Base-by-base conservation (phyloP, 2,797 vertebrate species). In the Staurois parvus region DNA sequence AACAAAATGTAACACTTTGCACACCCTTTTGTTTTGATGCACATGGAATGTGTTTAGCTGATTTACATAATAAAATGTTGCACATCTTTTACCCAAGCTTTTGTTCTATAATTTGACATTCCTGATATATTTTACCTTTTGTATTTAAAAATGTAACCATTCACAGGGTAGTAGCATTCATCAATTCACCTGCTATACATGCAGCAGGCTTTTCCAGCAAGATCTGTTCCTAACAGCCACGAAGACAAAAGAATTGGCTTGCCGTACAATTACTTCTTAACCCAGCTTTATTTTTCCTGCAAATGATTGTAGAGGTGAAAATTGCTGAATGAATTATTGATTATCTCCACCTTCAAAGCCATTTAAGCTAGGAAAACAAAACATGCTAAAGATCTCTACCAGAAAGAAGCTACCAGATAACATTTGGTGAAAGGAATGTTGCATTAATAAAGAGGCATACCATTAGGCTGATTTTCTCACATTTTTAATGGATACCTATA, bases 231-330 rank as follows among this genome's bases (percentile, higher is more conserved):
- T 48, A 48, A 48, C 45, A 48, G 52, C 29, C 29, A 5, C 2
- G 9, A 24, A 64, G 26, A 59, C 13, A 32, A 42, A 72, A 42
- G 11, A 30, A 17, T n/a, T 7, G 52, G 62, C 34, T 62, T 19
- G 56, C 56, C 28, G 56, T 37, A 62, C 75, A 77, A 77, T 77
- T 77, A 64, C 75, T 26, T 77, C 37, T 77, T 77, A 77, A 77
- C 37, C 29, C 30, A 52, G 34, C 24, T n/a, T 66, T 66, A 62
- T 64, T 26, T 64, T 45, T 37, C n/a, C 52, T 64, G 19, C 21
- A 26, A 81, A 56, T 81, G 52, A 64, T 73, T 81, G 48, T 32
- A 26, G 69, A 40, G 68, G 79, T 56, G 70, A 67, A 73, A 42
- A 48, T 34, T 69, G 24, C 72, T 64, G 59, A 56, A 67, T 59